Conservation (phyloP, 1,140 invertebrate species). For the Branchinecta lynchi region DNA sequence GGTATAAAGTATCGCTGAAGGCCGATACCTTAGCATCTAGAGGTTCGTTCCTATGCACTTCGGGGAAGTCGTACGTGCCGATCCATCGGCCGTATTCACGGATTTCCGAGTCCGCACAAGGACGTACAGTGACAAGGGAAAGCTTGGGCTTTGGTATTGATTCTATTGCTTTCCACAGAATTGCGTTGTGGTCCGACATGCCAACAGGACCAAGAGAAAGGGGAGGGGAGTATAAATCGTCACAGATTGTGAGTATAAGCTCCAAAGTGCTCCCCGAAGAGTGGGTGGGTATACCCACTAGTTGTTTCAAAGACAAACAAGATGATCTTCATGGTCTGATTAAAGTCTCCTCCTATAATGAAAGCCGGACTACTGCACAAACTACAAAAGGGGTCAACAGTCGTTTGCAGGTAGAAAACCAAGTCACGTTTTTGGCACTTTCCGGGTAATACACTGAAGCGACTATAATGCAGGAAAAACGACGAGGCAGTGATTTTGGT, state of each 20-base stretch:
- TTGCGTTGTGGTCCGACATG: constrained; percentile 8
- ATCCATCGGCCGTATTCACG: constrained; percentile 4
- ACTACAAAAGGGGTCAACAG: not conserved
- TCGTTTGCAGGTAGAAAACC: constrained; percentile 1
- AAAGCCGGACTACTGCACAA: constrained; percentile 4
- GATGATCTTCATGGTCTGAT: not conserved
- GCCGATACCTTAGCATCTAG: not conserved
- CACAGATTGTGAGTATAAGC: not conserved
- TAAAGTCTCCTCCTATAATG: not conserved
- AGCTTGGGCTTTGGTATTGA: constrained; percentile 1
- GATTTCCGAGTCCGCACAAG: not conserved
- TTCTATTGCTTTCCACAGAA: constrained; percentile 6
- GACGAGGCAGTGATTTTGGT: not conserved
- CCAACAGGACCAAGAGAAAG: constrained; percentile 9
- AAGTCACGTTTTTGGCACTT: constrained; percentile 9
- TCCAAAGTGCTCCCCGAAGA: not conserved
- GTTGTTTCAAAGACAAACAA: not conserved
- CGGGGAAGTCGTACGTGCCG: constrained; percentile 8
- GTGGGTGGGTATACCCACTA: not conserved
- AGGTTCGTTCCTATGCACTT: constrained; percentile 4
- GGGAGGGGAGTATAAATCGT: constrained; percentile 5
- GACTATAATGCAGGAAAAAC: not conserved
- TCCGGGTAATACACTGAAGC: too few species aligned
- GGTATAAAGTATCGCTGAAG: constrained; percentile 5
- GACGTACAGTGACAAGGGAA: not conserved